These are phyloP conservation scores for Amblyraja radiata DNA, from an alignment of 2,797 vertebrate species.

Conservation along the genomic window DNA sequence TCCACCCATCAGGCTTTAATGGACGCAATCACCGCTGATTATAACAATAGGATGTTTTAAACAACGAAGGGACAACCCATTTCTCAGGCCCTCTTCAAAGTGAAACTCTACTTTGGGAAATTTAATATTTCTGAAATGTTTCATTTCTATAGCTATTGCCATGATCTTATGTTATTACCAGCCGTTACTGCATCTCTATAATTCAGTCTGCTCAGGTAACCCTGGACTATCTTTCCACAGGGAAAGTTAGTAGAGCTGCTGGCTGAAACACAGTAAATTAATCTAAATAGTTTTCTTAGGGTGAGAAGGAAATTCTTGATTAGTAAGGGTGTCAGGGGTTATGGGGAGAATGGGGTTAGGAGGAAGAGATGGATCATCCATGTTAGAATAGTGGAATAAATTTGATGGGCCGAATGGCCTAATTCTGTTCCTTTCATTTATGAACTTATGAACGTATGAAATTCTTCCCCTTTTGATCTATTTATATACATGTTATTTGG, in stretches of 20 bases:
- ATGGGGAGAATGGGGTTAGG: too few relatives aligned
- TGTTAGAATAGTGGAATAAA: too few relatives aligned
- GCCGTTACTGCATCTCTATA: background rate
- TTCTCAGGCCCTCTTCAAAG: background rate
- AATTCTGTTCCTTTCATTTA: too few relatives aligned
- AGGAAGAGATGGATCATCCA: too few relatives aligned
- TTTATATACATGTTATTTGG: background rate
- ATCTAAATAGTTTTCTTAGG: background rate
- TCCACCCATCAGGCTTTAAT: slow-evolving; percentile 18
- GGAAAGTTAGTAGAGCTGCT: background rate
- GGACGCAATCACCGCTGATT: slow-evolving; percentile 14
- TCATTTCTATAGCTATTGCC: background rate
- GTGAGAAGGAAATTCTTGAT: background rate
- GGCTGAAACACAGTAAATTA: background rate
- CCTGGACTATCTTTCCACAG: background rate
- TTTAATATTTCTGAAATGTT: slow-evolving; percentile 20
- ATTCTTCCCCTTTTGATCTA: background rate
- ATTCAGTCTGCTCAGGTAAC: background rate
- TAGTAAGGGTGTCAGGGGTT: too few relatives aligned
- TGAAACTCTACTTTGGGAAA: slow-evolving; percentile 3
- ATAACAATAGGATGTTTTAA: slow-evolving; percentile 1
- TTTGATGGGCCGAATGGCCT: too few relatives aligned
- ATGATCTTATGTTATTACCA: background rate
- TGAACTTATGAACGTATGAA: too few relatives aligned
- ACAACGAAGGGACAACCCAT: background rate